Conservation (phyloP, 30 jellyfish, hydroid and myxozoan genomes). For the Catostylus mosaicus region DNA sequence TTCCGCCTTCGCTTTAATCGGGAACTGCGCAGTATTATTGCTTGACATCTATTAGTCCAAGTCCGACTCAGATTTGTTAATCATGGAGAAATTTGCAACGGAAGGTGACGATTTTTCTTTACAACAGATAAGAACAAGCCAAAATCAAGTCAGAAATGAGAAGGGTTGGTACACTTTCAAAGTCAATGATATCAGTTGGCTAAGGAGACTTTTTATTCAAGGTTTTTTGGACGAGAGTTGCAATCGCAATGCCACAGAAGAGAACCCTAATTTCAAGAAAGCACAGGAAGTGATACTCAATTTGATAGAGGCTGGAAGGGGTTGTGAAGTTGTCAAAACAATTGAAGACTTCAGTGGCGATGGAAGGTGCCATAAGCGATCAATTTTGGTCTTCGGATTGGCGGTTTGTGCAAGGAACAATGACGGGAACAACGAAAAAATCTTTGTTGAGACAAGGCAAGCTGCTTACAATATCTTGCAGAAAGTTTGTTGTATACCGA, state of each 20-base stretch:
- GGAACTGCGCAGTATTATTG: no score
- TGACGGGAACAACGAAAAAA: not conserved
- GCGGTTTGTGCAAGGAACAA: conserved; percentile 40
- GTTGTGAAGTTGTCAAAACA: conserved; percentile 26
- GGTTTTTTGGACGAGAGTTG: conserved; percentile 67
- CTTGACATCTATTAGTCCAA: no score
- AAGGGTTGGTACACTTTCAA: conserved; percentile 61
- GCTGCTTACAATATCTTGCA: conserved; percentile 48
- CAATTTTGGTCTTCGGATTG: conserved; percentile 33
- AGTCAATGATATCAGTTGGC: conserved; percentile 28
- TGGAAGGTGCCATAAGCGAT: conserved; percentile 62
- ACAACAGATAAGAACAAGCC: not conserved
- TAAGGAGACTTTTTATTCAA: conserved; percentile 50
- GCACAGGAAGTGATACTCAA: conserved; percentile 4
- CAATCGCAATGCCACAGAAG: conserved; percentile 31
- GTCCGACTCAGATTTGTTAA: no score
- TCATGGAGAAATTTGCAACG: not conserved
- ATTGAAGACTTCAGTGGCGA: conserved; percentile 29
- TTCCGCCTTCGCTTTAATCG: no score
- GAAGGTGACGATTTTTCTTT: not conserved
- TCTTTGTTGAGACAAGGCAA: not conserved
- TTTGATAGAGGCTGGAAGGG: conserved; percentile 38
- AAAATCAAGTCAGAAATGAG: conserved; percentile 31
- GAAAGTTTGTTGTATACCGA: conserved; percentile 53
- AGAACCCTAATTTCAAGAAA: conserved; percentile 12